Evolutionary conservation across 2,888 invertebrate genomes (phyloP).

Genomic region (Tenthredo livida): DNA sequence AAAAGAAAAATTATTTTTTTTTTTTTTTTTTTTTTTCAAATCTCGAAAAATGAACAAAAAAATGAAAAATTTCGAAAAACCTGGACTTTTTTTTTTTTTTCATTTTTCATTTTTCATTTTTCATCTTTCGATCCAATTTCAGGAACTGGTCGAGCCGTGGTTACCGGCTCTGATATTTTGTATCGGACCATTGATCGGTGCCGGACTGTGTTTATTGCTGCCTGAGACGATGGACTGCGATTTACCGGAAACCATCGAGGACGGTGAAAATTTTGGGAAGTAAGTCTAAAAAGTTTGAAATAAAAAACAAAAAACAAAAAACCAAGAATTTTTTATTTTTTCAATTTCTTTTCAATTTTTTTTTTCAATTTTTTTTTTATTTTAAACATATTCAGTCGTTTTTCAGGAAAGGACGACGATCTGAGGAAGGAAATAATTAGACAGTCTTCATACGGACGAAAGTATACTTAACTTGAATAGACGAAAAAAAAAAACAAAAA

Average conservation of each 20-base stretch:
- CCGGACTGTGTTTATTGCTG: conserved; percentile 76
- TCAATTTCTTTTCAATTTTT: background rate
- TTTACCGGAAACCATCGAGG: conserved; percentile 79
- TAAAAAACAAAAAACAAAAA: background rate
- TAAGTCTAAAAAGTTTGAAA: conserved; percentile 60
- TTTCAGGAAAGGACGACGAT: background rate
- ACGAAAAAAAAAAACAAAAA: too few relatives aligned
- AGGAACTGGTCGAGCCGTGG: conserved; percentile 69
- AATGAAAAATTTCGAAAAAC: too few relatives aligned
- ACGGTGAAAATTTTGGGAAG: conserved; percentile 78
- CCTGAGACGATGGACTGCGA: conserved; percentile 80
- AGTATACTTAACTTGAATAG: background rate
- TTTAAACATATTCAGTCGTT: background rate
- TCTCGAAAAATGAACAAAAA: too few relatives aligned
- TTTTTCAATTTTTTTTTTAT: background rate
- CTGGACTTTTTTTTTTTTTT: background rate
- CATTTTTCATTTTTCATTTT: background rate
- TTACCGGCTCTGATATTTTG: conserved; percentile 79
- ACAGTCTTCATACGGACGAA: background rate
- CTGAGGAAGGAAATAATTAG: background rate
- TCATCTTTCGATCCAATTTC: background rate
- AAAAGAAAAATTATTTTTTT: background rate
- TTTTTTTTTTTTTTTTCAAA: background rate
- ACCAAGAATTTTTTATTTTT: too few relatives aligned
- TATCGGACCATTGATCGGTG: conserved; percentile 76